These are phyloP conservation scores for Horisme vitalbata DNA, from an alignment of 2,888 invertebrate genomes.

Conservation along the genomic window DNA sequence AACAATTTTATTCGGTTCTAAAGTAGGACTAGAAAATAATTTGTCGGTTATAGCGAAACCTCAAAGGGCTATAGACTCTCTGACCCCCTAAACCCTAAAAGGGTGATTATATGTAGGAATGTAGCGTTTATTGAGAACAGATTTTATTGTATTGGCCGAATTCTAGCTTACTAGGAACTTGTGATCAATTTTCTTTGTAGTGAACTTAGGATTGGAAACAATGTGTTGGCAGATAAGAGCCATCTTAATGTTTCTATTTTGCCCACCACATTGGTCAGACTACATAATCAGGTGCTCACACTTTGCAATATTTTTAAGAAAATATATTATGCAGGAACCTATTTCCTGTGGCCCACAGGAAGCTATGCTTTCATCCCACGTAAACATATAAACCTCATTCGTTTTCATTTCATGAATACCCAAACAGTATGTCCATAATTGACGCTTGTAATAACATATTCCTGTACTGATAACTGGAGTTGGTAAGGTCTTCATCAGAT, in stretches of 20 bases:
- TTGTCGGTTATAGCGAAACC: too few species aligned
- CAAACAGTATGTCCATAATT: conserved; percentile 39
- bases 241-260: conserved; percentile 36
- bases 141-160: too few species aligned
- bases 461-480: conserved; percentile 37
- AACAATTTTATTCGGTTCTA: too few species aligned
- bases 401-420: conserved; percentile 34
- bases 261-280: conserved; percentile 23
- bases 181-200: conserved; percentile 19
- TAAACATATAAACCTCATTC: conserved; percentile 35
- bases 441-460: conserved; percentile 38
- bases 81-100: too few species aligned
- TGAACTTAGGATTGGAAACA: conserved; percentile 27
- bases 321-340: conserved; percentile 27
- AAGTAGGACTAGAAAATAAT: too few species aligned
- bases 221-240: conserved; percentile 31
- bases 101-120: too few species aligned
- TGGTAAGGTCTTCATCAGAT: conserved; percentile 40
- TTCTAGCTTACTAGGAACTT: conserved; percentile 23
- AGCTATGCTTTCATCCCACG: conserved; percentile 35
- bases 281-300: conserved; percentile 22
- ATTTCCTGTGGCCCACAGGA: conserved; percentile 39
- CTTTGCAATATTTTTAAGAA: conserved; percentile 29
- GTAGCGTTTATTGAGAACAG: too few species aligned
- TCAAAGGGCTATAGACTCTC: too few species aligned